Conservation (phyloP, 2,888 invertebrate species). For the Abrostola triplasia region DNA sequence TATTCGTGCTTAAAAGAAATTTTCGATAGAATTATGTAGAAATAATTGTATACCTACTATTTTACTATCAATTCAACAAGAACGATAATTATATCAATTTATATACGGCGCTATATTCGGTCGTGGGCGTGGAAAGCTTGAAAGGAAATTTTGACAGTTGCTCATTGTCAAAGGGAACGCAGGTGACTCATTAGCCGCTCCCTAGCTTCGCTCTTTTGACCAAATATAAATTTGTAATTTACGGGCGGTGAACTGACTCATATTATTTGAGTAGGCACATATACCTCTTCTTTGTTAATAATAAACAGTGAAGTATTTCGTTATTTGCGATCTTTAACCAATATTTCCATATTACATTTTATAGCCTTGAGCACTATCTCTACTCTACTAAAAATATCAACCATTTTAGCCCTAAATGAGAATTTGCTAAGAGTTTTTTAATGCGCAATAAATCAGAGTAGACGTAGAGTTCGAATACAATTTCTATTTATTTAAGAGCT, state of each 20-base stretch:
- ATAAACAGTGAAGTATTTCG: no score
- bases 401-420: no score
- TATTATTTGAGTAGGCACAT: background rate
- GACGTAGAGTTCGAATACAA: no score
- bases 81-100: background rate
- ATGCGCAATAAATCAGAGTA: no score
- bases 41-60: background rate
- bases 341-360: no score
- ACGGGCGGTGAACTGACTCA: conserved; percentile 4
- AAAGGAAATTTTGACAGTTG: conserved; percentile 19
- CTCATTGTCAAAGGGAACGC: conserved; percentile 6
- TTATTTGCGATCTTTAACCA: no score
- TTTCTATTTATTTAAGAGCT: no score
- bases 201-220: conserved; percentile 27
- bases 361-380: no score
- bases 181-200: conserved; percentile 45
- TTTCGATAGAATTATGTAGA: background rate
- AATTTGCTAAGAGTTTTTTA: no score
- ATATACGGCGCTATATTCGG: conserved; percentile 4
- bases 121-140: conserved; percentile 13
- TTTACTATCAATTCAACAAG: background rate
- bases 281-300: no score
- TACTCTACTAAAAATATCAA: no score
- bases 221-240: conserved; percentile 33
- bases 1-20: no score